Conservation (phyloP, 2,797 vertebrate genomes). For the Arvicola amphibius region DNA sequence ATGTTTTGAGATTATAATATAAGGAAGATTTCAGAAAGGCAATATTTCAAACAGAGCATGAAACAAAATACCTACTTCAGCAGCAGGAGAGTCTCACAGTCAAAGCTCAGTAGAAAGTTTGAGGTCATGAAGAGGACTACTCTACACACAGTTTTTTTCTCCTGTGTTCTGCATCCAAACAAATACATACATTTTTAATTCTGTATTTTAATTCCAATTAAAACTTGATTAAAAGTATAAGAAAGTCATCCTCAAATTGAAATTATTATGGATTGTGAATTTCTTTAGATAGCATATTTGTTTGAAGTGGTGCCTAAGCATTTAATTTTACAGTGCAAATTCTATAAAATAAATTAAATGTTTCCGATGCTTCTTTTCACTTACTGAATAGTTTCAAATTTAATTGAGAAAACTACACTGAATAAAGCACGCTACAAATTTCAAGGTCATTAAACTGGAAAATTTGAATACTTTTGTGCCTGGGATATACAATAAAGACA, state of each 20-base stretch:
- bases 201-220: not conserved
- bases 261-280: constrained; percentile 24
- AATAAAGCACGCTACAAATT: constrained; percentile 55
- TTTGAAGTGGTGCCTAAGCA: constrained; percentile 47
- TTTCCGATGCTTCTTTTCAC: constrained; percentile 66
- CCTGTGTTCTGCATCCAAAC: not conserved
- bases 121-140: not conserved
- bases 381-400: constrained; percentile 58
- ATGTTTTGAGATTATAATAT: not conserved
- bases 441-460: constrained; percentile 20
- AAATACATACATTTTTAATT: not conserved
- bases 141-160: not conserved
- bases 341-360: constrained; percentile 56
- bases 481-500: constrained; percentile 33
- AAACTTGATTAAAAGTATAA: not conserved
- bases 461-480: constrained; percentile 9
- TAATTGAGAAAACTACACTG: constrained; percentile 40
- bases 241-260: not conserved
- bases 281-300: constrained; percentile 46
- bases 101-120: not conserved
- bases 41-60: not conserved
- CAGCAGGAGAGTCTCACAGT: not conserved
- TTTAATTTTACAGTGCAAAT: constrained; percentile 61
- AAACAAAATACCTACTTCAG: not conserved
- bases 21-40: not conserved